Percentiles rank a stretch among this genome's conserved stretches.
Conservation (phyloP, 2,888 invertebrate genomes). For the Machimus rusticus region DNA sequence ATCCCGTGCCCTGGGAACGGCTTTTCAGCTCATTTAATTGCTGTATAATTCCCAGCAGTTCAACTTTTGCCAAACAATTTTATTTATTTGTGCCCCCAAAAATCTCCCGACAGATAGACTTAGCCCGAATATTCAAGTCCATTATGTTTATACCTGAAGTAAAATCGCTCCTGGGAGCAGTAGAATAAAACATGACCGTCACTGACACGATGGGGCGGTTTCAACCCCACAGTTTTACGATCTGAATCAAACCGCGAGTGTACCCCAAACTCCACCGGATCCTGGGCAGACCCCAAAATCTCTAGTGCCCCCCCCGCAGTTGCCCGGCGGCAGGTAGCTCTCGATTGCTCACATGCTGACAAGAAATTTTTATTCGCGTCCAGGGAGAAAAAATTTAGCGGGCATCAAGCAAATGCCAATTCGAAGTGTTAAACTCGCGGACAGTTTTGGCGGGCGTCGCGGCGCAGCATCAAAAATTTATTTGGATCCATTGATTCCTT, state of each 20-base stretch:
- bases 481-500: conserved; percentile 34
- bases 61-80: conserved; percentile 16
- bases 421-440: conserved; percentile 24
- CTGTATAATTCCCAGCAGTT: conserved; percentile 17
- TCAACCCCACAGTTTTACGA: conserved; percentile 1
- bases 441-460: neutral
- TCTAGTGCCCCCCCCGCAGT: neutral
- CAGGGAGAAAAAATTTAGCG: conserved; percentile 16
- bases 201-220: neutral
- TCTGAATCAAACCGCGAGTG: neutral
- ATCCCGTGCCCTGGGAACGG: neutral
- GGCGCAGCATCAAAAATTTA: conserved; percentile 12
- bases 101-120: neutral
- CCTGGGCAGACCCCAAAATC: neutral
- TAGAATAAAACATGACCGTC: conserved; percentile 24
- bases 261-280: neutral
- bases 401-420: conserved; percentile 33
- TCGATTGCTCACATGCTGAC: conserved; percentile 9
- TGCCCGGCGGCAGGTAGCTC: neutral
- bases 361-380: conserved; percentile 17
- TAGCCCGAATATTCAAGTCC: conserved; percentile 12
- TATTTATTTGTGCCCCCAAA: conserved; percentile 3
- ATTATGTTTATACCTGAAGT: conserved; percentile 24
- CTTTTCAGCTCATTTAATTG: conserved; percentile 32
- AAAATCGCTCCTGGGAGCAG: conserved; percentile 6